These are phyloP conservation scores for Alces alces DNA, from an alignment of 2,113 vertebrate species.

Conservation along the genomic window DNA sequence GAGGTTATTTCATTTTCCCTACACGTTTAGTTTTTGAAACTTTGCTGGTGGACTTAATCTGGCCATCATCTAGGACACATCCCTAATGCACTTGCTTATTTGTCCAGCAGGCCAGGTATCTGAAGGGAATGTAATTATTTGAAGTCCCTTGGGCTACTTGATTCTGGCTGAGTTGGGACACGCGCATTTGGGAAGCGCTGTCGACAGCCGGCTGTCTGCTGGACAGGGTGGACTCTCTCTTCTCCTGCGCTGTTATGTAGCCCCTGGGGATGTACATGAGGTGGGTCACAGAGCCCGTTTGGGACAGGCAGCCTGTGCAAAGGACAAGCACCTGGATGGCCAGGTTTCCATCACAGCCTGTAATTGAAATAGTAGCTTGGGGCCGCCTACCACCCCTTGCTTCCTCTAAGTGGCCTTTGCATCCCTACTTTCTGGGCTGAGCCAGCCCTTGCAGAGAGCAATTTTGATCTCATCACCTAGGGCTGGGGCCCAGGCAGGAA, in stretches of 20 bases:
- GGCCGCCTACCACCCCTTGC: conserved; percentile 46
- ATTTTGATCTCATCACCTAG: conserved; percentile 60
- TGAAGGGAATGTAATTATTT: background rate
- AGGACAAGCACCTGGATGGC: conserved; percentile 35
- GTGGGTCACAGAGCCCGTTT: conserved; percentile 39
- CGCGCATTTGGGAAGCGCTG: background rate
- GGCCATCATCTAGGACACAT: conserved; percentile 33
- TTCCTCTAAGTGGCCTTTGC: conserved; percentile 28
- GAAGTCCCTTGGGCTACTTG: background rate
- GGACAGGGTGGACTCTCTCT: background rate
- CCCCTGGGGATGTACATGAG: conserved; percentile 10
- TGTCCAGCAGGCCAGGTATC: background rate
- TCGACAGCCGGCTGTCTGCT: background rate
- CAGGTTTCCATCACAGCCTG: conserved; percentile 66
- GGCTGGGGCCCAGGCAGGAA: conserved; percentile 36
- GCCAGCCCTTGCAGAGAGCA: conserved; percentile 63
- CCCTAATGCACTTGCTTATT: conserved; percentile 25
- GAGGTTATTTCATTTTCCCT: background rate
- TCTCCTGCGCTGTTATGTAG: background rate
- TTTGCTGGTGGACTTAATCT: conserved; percentile 41
- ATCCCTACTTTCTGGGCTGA: conserved; percentile 20
- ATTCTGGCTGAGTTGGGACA: background rate
- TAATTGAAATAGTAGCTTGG: conserved; percentile 65
- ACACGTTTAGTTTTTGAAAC: conserved; percentile 55
- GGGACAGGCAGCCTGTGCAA: background rate